A percentile compares a stretch with the other conserved stretches of the same genome.
phyloP scores from a whole-genome alignment of 2,113 vertebrate species.

The Ophthalmotilapia sp. region DNA sequence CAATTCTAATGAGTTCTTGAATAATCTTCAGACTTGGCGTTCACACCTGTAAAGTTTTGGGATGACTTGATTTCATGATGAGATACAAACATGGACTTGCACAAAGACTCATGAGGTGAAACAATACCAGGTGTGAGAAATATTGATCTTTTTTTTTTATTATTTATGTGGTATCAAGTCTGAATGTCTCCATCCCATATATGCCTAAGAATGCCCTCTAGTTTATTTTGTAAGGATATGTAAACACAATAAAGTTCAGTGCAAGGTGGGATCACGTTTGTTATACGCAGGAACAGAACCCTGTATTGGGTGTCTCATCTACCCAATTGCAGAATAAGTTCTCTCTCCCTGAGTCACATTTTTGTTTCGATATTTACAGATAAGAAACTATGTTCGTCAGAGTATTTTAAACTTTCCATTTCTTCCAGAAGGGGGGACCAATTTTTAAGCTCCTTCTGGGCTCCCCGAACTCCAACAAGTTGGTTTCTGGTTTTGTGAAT shows the following conservation, averaged over 20 bases:
- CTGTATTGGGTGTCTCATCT: not conserved
- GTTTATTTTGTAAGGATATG: not conserved
- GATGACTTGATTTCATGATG: not conserved
- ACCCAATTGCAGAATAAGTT: not conserved
- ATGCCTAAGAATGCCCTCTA: not conserved
- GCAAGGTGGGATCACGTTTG: not conserved
- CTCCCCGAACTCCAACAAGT: fast-evolving
- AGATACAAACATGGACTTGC: not conserved
- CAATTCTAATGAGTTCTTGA: not conserved
- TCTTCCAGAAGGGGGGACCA: not conserved
- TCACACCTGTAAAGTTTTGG: not conserved
- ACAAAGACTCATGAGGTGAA: not conserved
- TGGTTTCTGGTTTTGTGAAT: not conserved
- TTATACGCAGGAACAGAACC: not conserved
- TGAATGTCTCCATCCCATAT: not conserved
- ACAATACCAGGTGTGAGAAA: not conserved
- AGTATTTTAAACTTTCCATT: not conserved
- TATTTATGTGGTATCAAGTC: not conserved
- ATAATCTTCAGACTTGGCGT: not conserved
- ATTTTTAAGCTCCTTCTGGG: not conserved
- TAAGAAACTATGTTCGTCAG: fast-evolving
- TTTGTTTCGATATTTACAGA: fast-evolving
- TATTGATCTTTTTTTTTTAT: not conserved
- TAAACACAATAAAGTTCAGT: not conserved
- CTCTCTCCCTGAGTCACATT: not conserved